Base-by-base conservation (phyloP, 2,797 vertebrate species). In the Chromis chromis region DNA sequence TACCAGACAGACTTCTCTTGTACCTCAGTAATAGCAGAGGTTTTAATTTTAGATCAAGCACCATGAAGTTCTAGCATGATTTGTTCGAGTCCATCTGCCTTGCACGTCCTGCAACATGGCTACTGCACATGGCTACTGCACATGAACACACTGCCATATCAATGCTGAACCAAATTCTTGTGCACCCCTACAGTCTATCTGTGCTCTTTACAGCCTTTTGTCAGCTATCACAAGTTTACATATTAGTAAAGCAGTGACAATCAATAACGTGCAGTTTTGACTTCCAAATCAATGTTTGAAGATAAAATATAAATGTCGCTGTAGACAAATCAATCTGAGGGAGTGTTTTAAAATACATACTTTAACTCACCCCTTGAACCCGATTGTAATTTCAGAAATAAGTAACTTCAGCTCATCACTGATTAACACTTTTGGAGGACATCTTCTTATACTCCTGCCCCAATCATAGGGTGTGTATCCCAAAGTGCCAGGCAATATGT, bases 321-420 rank as follows among this genome's bases (percentile, higher is more conserved):
- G n/a, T 11, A 19, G n/a, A 49, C 8, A 49, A 49, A 55, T 65
- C 27, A 49, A 48, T 42, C 49, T 24, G 17, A 17, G 16, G 11
- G 6, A 27, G 17, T 4, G 19, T 22, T 64, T 40, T 5, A 16
- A 2, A 24, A 57, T n/a, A 49, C 24, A 28, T 49, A 19, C 17
- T 6, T 46, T 56, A 21, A 17, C 22, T 62, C 11, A 60, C 14
- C 0, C 9, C 0, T 3, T 56, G 42, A 62, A 24, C 63, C n/a
- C 6, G 21, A 49, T 36, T 56, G 25, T 62, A 14, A 40, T 59
- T 70, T 74, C n/a, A 74, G 16, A 53, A 64, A 76, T 49, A 3
- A 67, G 14, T 9, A 60, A 63, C 54, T 68, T n/a, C 14, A 67
- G 2, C 7, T 65, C 22, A 68, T 21, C 9, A 14, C 2, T 28